Percentiles rank a stretch among this genome's conserved stretches.
phyloP scores from a whole-genome alignment of 2,888 invertebrate genomes.

The Physocephala rufipes region DNA sequence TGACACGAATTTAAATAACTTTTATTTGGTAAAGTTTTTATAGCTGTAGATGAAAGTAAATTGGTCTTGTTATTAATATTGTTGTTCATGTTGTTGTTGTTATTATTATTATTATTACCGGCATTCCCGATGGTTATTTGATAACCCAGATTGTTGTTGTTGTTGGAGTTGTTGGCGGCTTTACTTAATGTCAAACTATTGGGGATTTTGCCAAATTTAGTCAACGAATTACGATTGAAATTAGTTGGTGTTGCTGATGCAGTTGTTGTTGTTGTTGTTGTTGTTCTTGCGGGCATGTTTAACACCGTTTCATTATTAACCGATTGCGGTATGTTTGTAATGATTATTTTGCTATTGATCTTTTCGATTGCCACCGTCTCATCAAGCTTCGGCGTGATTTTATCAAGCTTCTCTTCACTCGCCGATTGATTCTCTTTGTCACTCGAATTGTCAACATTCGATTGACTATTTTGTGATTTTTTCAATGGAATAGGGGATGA shows the following conservation, averaged over 20 bases:
- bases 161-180: slow-evolving; percentile 52
- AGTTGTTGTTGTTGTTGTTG: slow-evolving; percentile 8
- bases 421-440: slow-evolving; percentile 77
- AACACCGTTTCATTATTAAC: slow-evolving; percentile 28
- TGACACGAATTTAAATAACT: background rate
- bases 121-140: background rate
- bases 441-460: slow-evolving; percentile 71
- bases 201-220: slow-evolving; percentile 41
- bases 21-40: slow-evolving; percentile 16
- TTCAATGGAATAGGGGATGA: slow-evolving; percentile 54
- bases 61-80: background rate
- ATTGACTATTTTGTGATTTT: slow-evolving; percentile 62
- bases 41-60: background rate
- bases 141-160: slow-evolving; percentile 48
- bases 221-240: slow-evolving; percentile 58
- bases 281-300: background rate
- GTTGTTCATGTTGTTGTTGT: slow-evolving; percentile 35
- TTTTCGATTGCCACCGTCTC: slow-evolving; percentile 48
- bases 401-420: slow-evolving; percentile 67
- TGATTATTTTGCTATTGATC: slow-evolving; percentile 37
- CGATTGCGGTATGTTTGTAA: slow-evolving; percentile 31
- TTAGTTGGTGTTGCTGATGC: slow-evolving; percentile 33
- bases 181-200: slow-evolving; percentile 30
- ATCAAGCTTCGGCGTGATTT: slow-evolving; percentile 56
- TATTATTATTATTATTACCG: slow-evolving; percentile 39